Percentiles rank a stretch among this genome's conserved stretches.
These are phyloP conservation scores for Temnothorax rugatulus DNA, from an alignment of 2,888 invertebrate species.

Conservation along the genomic window DNA sequence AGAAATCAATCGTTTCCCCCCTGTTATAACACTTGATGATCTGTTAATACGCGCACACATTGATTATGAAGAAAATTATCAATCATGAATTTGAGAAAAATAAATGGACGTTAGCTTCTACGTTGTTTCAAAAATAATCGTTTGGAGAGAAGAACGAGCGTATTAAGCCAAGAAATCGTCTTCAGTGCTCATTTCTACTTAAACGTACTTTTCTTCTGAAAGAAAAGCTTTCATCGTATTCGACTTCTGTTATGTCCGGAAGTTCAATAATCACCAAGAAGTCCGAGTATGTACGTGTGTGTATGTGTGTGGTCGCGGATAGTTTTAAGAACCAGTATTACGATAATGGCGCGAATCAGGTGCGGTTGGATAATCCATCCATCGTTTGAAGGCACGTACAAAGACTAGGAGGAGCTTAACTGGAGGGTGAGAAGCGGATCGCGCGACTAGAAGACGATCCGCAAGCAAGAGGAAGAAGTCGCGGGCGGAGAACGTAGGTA, in stretches of 20 bases:
- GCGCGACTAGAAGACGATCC: conserved; percentile 4
- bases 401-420: conserved; percentile 47
- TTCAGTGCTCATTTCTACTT: neutral
- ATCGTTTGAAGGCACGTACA: conserved; percentile 46
- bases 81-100: neutral
- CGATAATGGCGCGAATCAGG: conserved; percentile 59
- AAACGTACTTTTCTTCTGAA: conserved; percentile 6
- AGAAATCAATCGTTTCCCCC: neutral
- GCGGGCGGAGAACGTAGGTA: neutral
- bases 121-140: neutral
- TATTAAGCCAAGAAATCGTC: conserved; percentile 9
- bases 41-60: neutral
- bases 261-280: conserved; percentile 29
- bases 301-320: neutral
- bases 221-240: neutral
- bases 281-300: neutral
- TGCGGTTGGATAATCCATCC: conserved; percentile 53
- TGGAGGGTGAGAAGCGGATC: conserved; percentile 32
- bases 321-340: conserved; percentile 49
- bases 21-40: neutral
- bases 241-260: neutral
- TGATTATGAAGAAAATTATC: neutral
- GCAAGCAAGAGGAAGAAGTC: conserved; percentile 7
- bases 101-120: neutral
- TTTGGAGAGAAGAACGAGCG: neutral